These are phyloP conservation scores for Lasioglossum morio DNA, from an alignment of 2,888 invertebrate genomes.

Conservation along the genomic window DNA sequence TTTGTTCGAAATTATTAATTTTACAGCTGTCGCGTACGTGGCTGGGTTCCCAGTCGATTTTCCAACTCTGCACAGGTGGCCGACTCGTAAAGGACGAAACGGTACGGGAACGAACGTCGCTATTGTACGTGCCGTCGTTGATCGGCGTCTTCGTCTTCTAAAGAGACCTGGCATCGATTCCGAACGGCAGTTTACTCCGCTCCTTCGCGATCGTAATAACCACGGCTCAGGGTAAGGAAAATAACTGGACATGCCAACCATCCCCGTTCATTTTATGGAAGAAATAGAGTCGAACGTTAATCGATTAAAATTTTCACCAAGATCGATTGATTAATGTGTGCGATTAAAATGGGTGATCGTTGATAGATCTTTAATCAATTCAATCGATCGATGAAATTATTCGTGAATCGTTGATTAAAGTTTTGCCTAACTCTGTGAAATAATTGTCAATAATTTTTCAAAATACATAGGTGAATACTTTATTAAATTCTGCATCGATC, in stretches of 20 bases:
- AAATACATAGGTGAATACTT: too few relatives aligned
- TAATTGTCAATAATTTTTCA: too few relatives aligned
- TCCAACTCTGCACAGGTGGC: conserved; percentile 66
- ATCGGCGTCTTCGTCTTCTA: conserved; percentile 55
- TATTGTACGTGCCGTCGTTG: conserved; percentile 63
- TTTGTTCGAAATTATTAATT: conserved; percentile 62
- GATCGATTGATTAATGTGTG: too few relatives aligned
- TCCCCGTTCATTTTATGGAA: background rate
- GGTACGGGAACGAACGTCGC: conserved; percentile 55
- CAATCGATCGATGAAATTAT: too few relatives aligned
- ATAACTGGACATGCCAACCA: background rate
- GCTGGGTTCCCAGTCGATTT: conserved; percentile 63
- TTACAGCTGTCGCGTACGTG: conserved; percentile 60
- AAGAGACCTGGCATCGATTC: conserved; percentile 41
- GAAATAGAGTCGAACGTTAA: background rate
- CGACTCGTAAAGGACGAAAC: conserved; percentile 66
- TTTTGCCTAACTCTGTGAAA: too few relatives aligned
- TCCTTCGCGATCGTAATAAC: conserved; percentile 59
- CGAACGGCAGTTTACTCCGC: conserved; percentile 28
- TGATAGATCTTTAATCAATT: too few relatives aligned
- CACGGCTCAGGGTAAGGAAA: background rate
- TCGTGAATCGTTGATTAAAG: too few relatives aligned
- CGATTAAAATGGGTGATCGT: too few relatives aligned
- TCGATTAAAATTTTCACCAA: too few relatives aligned
- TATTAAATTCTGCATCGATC: too few relatives aligned